These are phyloP conservation scores for Gila orcuttii DNA, from an alignment of 2,113 vertebrate genomes.

Conservation along the genomic window DNA sequence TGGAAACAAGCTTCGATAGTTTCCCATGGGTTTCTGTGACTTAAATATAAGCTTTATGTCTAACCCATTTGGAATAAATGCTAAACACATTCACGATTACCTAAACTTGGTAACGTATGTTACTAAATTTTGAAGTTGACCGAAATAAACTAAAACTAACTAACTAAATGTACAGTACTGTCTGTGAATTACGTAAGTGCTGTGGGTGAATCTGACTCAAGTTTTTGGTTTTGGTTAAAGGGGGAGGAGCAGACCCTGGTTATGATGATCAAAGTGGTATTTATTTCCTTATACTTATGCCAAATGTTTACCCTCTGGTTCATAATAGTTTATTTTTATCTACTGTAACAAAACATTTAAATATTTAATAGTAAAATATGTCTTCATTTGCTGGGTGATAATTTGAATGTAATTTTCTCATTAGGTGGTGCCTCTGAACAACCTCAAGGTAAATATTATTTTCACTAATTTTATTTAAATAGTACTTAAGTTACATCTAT, in stretches of 20 bases:
- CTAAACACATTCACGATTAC: background rate
- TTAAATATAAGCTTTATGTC: background rate
- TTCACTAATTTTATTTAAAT: background rate
- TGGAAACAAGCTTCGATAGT: too few species aligned
- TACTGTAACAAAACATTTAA: background rate
- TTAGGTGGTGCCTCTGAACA: conserved; percentile 59
- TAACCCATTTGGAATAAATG: background rate
- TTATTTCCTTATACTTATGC: conserved; percentile 1
- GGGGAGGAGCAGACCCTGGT: background rate
- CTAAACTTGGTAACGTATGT: background rate
- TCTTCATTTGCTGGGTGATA: background rate
- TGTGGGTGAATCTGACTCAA: conserved; percentile 17
- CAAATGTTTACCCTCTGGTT: background rate
- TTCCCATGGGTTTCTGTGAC: background rate
- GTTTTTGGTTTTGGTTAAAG: conserved; percentile 51
- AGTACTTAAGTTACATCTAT: background rate
- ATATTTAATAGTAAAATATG: background rate
- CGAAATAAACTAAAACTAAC: too few species aligned
- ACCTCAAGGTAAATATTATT: conserved; percentile 67
- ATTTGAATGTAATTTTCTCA: background rate
- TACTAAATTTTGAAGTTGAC: background rate
- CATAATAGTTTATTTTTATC: background rate
- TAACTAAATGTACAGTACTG: background rate
- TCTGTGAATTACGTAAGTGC: background rate
- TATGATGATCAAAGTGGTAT: conserved; percentile 38